phyloP scores from a whole-genome alignment of 2,113 vertebrate species.

The Alouatta palliata region DNA sequence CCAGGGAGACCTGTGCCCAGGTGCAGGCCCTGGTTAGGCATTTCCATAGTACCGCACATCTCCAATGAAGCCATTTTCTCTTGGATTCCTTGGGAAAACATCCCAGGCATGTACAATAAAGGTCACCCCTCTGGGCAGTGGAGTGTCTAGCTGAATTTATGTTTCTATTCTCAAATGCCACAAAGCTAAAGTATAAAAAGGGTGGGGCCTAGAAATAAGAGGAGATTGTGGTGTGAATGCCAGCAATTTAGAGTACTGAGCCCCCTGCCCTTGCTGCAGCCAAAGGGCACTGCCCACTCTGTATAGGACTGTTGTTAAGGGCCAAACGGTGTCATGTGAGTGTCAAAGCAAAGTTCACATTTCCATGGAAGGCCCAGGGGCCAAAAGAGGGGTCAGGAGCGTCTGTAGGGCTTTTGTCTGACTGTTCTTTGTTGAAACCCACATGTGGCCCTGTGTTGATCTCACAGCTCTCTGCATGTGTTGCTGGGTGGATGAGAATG shows the following conservation, averaged over 20 bases:
- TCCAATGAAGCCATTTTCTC: slow-evolving; percentile 52
- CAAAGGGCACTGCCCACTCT: slow-evolving; percentile 66
- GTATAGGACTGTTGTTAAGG: slow-evolving; percentile 66
- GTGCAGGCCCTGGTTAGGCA: neutral
- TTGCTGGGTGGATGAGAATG: slow-evolving; percentile 60
- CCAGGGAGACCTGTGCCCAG: neutral
- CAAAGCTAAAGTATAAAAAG: slow-evolving; percentile 45
- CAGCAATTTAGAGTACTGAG: neutral
- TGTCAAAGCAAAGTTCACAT: slow-evolving; percentile 72
- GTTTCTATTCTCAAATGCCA: slow-evolving; percentile 47
- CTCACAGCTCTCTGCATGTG: slow-evolving; percentile 43
- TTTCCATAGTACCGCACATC: neutral
- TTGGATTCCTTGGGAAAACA: slow-evolving; percentile 56
- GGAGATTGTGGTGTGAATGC: slow-evolving; percentile 62
- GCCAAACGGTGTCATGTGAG: slow-evolving; percentile 37
- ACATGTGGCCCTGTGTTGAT: slow-evolving; percentile 33
- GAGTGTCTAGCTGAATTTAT: slow-evolving; percentile 63
- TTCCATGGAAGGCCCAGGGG: slow-evolving; percentile 62
- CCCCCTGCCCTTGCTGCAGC: neutral
- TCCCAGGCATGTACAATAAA: slow-evolving; percentile 63
- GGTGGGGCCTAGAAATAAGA: slow-evolving; percentile 51
- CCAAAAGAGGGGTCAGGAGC: slow-evolving; percentile 48
- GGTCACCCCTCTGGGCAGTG: slow-evolving; percentile 46
- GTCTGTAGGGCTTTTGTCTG: slow-evolving; percentile 63
- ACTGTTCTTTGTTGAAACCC: slow-evolving; percentile 56